Conservation (phyloP, 2,888 invertebrate genomes). For the Linhomoeus sp. region DNA sequence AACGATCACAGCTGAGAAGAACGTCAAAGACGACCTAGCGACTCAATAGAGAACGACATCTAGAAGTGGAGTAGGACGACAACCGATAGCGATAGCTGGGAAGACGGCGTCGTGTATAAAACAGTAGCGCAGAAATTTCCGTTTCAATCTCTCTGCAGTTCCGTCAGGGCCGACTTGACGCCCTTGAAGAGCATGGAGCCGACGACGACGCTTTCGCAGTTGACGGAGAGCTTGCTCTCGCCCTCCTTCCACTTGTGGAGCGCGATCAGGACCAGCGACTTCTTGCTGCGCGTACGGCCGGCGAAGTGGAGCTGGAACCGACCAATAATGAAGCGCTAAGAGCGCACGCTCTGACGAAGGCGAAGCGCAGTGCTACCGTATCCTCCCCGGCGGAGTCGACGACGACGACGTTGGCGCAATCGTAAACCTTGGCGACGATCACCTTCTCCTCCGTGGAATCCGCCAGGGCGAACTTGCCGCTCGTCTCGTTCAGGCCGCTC, state of each 20-base stretch:
- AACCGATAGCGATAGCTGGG: no score
- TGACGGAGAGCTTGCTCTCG: conserved; percentile 41
- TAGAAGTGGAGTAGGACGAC: no score
- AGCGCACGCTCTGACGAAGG: no score
- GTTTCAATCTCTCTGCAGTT: no score
- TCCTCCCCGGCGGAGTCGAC: neutral
- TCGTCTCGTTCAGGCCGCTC: conserved; percentile 8
- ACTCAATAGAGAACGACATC: no score
- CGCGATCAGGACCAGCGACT: conserved; percentile 6
- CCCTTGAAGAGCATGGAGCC: conserved; percentile 73
- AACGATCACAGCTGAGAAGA: no score
- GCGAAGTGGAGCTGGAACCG: conserved; percentile 4
- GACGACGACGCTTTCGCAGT: conserved; percentile 80
- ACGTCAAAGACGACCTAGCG: no score
- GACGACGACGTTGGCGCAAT: conserved; percentile 2
- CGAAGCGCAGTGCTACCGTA: neutral
- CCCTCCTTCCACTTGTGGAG: conserved; percentile 1
- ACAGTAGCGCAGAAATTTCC: no score
- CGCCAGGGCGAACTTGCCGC: conserved; percentile 1
- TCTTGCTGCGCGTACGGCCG: conserved; percentile 6
- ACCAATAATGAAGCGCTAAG: neutral
- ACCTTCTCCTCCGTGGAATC: neutral
- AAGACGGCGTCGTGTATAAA: no score
- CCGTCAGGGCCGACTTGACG: conserved; percentile 33
- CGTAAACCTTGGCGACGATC: neutral